Conservation (phyloP, 2,797 vertebrate species). For the Paratrypauchen microcephalus region DNA sequence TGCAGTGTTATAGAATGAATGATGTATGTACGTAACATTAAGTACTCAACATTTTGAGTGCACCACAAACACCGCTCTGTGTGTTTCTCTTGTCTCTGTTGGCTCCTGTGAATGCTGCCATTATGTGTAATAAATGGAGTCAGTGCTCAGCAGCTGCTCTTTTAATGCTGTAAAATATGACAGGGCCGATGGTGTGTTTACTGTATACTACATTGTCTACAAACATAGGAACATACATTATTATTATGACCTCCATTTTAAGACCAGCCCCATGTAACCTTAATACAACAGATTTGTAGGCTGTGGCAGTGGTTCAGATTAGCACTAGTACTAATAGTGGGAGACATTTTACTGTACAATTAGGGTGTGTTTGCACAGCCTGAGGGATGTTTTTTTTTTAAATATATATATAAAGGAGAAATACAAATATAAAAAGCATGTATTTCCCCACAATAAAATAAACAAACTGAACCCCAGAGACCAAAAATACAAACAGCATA, state of each 20-base stretch:
- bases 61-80: not conserved
- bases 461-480: conserved; percentile 48
- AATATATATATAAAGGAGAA: not conserved
- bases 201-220: conserved; percentile 27
- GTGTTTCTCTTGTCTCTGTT: conserved; percentile 9
- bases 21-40: conserved; percentile 7
- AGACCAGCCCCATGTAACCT: conserved; percentile 20
- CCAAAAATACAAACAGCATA: conserved; percentile 33
- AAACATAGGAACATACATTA: conserved; percentile 45
- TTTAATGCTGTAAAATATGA: conserved; percentile 44
- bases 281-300: conserved; percentile 19
- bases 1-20: too few species aligned
- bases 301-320: conserved; percentile 36
- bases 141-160: conserved; percentile 48
- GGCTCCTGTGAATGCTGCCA: conserved; percentile 32
- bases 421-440: conserved; percentile 19
- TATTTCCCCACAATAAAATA: conserved; percentile 33
- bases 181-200: conserved; percentile 2
- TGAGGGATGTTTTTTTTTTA: not conserved
- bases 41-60: not conserved
- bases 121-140: conserved; percentile 58
- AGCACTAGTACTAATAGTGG: conserved; percentile 25
- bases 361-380: not conserved
- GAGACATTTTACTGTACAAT: conserved; percentile 14
- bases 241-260: conserved; percentile 42